A percentile compares a stretch with the other conserved stretches of the same genome.
Conservation (phyloP, 2,888 invertebrate genomes). For the Dicyrtoma fusca region DNA sequence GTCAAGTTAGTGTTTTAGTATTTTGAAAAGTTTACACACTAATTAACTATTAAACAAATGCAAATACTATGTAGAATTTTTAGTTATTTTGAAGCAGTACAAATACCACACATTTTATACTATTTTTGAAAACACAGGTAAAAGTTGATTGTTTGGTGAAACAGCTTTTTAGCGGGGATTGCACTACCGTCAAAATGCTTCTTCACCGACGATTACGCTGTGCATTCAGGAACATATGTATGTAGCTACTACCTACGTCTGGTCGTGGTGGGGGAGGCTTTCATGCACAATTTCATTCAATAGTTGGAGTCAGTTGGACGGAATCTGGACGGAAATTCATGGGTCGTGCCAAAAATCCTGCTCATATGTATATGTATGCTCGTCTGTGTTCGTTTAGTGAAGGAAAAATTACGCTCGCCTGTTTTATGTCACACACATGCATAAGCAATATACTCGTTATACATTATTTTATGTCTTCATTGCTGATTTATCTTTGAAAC, state of each 20-base stretch:
- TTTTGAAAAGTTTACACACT: no score
- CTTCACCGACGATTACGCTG: no score
- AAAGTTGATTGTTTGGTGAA: no score
- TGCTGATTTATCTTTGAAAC: conserved; percentile 16
- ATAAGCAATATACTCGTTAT: not conserved
- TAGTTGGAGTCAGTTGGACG: conserved; percentile 9
- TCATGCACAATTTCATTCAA: conserved; percentile 27
- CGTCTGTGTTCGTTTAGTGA: not conserved
- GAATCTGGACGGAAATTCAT: not conserved
- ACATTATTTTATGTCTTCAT: conserved; percentile 6
- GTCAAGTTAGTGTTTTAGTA: no score
- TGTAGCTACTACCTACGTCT: not conserved
- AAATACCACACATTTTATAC: no score
- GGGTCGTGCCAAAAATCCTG: conserved; percentile 8
- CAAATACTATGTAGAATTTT: no score
- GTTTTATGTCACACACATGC: not conserved
- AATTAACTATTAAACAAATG: no score
- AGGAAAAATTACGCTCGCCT: not conserved
- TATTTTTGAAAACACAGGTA: no score
- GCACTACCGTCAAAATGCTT: no score
- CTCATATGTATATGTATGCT: not conserved
- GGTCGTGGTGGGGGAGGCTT: not conserved
- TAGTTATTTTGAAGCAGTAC: no score
- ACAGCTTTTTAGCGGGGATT: no score
- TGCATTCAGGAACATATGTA: no score